Evolutionary conservation across 2,888 invertebrate species (phyloP), one percentile per base, ranked within the genome.

Genomic region (Aphodius sticticus): DNA sequence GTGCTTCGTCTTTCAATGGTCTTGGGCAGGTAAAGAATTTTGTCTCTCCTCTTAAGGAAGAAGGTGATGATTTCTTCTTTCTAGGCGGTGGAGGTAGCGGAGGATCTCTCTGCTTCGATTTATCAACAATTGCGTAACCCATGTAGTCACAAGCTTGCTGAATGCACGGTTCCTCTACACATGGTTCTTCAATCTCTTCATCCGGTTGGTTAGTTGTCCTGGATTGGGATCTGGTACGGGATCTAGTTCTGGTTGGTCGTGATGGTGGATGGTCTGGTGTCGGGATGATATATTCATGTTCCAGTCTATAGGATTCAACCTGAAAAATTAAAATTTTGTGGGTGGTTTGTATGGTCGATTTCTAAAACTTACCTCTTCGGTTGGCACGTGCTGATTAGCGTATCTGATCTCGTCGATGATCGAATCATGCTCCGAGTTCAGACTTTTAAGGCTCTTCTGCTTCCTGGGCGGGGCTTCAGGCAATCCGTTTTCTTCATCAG

Each of bases 121-220:
- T 96, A 79, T 95, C 95, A 72, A 96, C 94, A 37, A 94, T 92
- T 12, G 96, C 95, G 84, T 96, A 96, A 6, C 96, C 96, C 90
- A 89, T 89, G 70, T 85, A 85, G 79, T 85, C 89, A 9, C 89
- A 85, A 4, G 89, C 85, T 53, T 88, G 87, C 78, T 87, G 82
- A 0, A 89, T 86, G 76, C 90, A 90, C 6, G 87, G 88, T 80
- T 87, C 87, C 83, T 89, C 88, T 0, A 85, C 84, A 75, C 86
- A 87, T 3, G 87, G 85, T n/a, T 82, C 80, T 80, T 84, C 90
- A 82, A 84, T 78, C 83, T 95, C 95, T 78, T 92, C 91, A 38
- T 92, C 86, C 7, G 87, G 86, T 78, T 87, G 87, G 69, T 92
- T 92, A 38, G 91, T 91, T 9, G 91, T 90, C 76, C 91, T 87